Base-by-base conservation (phyloP, 1,140 invertebrate genomes). In the Magallana angulata region DNA sequence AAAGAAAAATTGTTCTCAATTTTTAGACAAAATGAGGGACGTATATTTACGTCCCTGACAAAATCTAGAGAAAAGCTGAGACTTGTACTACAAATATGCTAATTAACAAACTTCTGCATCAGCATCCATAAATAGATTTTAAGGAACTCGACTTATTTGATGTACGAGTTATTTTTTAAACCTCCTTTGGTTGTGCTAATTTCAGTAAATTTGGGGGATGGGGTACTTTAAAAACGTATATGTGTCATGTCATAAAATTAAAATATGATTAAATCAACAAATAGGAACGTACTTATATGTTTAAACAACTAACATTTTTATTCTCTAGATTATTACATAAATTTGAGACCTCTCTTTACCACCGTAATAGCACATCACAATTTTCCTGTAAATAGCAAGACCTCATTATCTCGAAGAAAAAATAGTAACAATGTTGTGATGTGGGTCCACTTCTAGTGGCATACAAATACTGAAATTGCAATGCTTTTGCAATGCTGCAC, bases 401-500 rank as follows among this genome's bases (percentile, higher is more conserved):
- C 18, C 24, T 76, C 68, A 76, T 76, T 76, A 76, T 76, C 68
- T 36, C 14, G 7, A 9, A 24, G 24, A 48, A 76, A 36, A 76
- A 76, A 76, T 76, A 76, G 68, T 30, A 76, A 76, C 68, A 76
- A 76, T 76, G 68, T 48, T 48, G 36, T 48, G 36, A 48, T 48
- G 36, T 76, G 12, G 68, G 68, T 14, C 68, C 24, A 64, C 24
- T 48, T 48, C 36, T 48, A 48, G 36, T 48, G 36, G 36, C 36
- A 48, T 76, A 76, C 18, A 30, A 48, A 76, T 18, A 12, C 68
- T 30, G 68, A 30, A 76, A 71, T 71, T 30, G 68, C 68, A 30
- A 76, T 76, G 68, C 36, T 76, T 30, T 76, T 76, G 68, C 68
- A 76, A 76, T 76, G 68, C 11, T 76, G 68, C 68, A 76, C 11